These are phyloP conservation scores for Halcyon senegalensis DNA, from an alignment of 2,113 vertebrate species.

Conservation along the genomic window DNA sequence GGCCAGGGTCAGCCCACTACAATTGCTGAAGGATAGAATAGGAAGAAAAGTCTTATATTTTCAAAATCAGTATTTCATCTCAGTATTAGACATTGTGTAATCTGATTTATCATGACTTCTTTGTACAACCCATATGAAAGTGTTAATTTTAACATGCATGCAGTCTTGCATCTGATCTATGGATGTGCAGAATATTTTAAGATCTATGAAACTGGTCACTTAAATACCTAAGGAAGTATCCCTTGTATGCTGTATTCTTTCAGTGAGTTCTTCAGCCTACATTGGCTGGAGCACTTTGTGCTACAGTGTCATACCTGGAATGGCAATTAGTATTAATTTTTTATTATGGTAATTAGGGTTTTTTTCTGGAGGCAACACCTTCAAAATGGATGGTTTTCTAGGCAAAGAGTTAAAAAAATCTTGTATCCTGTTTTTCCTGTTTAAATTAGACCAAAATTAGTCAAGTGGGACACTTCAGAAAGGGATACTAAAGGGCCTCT, in stretches of 20 bases:
- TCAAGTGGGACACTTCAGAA: slow-evolving; percentile 59
- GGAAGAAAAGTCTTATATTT: neutral
- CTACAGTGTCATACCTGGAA: neutral
- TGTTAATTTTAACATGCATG: neutral
- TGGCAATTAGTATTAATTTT: neutral
- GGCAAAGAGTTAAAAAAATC: slow-evolving; percentile 59
- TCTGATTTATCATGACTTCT: neutral
- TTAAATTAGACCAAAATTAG: slow-evolving; percentile 54
- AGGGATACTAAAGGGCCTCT: slow-evolving; percentile 49
- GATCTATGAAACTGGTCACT: neutral
- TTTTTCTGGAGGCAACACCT: neutral
- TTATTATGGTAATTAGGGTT: neutral
- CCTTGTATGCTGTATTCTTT: neutral
- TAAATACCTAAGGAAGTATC: neutral
- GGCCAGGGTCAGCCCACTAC: neutral
- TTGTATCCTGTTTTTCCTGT: slow-evolving; percentile 22
- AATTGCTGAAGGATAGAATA: neutral
- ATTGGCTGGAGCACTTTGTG: neutral
- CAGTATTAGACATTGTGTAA: neutral
- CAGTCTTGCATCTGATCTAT: neutral
- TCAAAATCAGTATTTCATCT: neutral
- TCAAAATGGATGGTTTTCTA: slow-evolving; percentile 39
- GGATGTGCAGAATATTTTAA: neutral
- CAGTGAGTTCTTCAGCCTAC: neutral
- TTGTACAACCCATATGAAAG: neutral